Conservation (phyloP, 37 sponge, comb jelly and placozoan genomes). For the Eunapius fragilis region DNA sequence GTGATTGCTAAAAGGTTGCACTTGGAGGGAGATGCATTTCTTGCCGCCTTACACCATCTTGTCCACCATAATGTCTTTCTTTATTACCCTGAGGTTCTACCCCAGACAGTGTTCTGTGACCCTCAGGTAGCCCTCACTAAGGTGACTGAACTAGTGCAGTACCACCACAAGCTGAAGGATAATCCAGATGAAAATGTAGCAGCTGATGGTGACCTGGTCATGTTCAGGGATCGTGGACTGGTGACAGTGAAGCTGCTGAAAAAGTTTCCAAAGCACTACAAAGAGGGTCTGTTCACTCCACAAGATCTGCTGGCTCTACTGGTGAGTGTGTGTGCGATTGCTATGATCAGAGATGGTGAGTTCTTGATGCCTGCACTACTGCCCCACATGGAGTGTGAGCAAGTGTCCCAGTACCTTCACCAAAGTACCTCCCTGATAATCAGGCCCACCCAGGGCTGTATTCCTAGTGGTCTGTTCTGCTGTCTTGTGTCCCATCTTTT, state of each 20-base stretch:
- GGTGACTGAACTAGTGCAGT: conserved; percentile 14
- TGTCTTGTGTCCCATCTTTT: too few relatives aligned
- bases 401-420: too few relatives aligned
- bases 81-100: not conserved
- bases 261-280: conserved; percentile 1
- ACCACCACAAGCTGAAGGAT: not conserved
- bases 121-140: conserved; percentile 6
- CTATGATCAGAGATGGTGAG: not conserved
- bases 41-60: not conserved
- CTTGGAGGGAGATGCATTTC: not conserved
- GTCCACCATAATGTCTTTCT: conserved; percentile 1
- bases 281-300: not conserved
- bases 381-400: not conserved
- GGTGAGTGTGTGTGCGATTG: not conserved
- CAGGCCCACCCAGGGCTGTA: too few relatives aligned
- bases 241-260: not conserved
- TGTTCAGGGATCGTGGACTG: conserved; percentile 15
- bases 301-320: not conserved
- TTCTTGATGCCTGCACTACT: conserved; percentile 1
- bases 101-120: conserved; percentile 5
- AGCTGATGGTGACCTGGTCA: not conserved
- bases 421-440: too few relatives aligned
- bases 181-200: not conserved
- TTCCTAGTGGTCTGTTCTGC: too few relatives aligned
- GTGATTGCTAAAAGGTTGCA: not conserved